These are phyloP conservation scores for Rhinichthys osculus DNA, from an alignment of 2,797 vertebrate genomes.

Conservation along the genomic window DNA sequence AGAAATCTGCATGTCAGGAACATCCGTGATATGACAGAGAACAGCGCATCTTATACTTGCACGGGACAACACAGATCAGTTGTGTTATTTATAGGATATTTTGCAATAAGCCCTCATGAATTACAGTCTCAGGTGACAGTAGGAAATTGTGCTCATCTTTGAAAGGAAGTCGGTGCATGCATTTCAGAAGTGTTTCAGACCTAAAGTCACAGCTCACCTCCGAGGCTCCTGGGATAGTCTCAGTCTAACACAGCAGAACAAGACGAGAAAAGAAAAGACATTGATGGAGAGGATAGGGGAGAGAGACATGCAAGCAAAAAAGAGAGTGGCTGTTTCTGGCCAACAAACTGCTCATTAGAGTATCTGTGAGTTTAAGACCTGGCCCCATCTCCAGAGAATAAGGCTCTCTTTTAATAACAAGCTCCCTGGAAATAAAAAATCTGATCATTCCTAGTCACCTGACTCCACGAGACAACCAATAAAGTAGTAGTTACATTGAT, in stretches of 20 bases:
- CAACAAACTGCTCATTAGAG: slow-evolving; percentile 47
- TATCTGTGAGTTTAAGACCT: slow-evolving; percentile 45
- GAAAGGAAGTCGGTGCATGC: slow-evolving; percentile 47
- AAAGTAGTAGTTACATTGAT: slow-evolving; percentile 32
- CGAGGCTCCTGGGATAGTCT: slow-evolving; percentile 43
- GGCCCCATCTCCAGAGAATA: slow-evolving; percentile 45
- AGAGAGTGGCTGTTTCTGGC: slow-evolving; percentile 50
- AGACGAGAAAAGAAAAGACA: slow-evolving; percentile 54
- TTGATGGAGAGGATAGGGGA: slow-evolving; percentile 55
- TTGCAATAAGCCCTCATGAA: slow-evolving; percentile 23
- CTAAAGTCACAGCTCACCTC: slow-evolving; percentile 55
- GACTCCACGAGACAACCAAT: slow-evolving; percentile 4
- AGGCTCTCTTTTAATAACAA: slow-evolving; percentile 47
- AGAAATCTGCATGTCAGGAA: slow-evolving; percentile 7
- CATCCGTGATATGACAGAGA: slow-evolving; percentile 26
- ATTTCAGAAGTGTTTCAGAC: slow-evolving; percentile 55
- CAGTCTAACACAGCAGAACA: slow-evolving; percentile 42
- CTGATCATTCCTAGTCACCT: slow-evolving; percentile 25
- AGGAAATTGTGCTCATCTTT: slow-evolving; percentile 54
- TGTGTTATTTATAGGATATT: slow-evolving; percentile 33
- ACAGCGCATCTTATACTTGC: background rate
- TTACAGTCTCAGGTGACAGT: slow-evolving; percentile 41
- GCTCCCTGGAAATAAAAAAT: slow-evolving; percentile 41
- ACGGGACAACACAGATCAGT: slow-evolving; percentile 1
- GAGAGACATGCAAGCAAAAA: slow-evolving; percentile 34